Base-by-base conservation (phyloP, 2,888 invertebrate species). In the Chironomus tentans region DNA sequence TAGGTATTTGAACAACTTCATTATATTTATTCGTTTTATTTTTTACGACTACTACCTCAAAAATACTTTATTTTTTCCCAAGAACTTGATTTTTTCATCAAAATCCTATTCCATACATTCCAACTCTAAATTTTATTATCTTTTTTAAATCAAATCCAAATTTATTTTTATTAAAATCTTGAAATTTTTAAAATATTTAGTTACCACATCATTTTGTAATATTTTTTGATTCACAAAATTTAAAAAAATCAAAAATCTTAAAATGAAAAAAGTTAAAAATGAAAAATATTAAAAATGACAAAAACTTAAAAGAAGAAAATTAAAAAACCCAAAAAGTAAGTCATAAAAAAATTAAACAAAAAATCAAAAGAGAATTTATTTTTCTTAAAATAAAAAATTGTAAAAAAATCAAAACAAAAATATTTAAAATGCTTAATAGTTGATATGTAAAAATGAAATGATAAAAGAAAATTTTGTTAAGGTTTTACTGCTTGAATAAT, bases 401-500 rank as follows among this genome's bases (percentile, higher is more conserved):
- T 56, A 24, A 21, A 13, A n/a, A 48, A 21, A 12, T 68, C 5
- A 70, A 70, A 70, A 70, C n/a, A 69, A 69, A 28, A 62, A 69
- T 69, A 69, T 47, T 69, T 4, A 69, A 69, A 46, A 21, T 22
- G 12, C n/a, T 69, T 69, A 69, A 47, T 38, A 38, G 38, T 38
- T 7, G 38, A 38, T 38, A 38, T 38, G 38, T 72, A 62, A 72
- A 72, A 72, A 72, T 62, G 62, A 61, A 18, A 61, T 72, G 62
- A 72, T 46, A 24, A 56, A 70, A 56, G 13, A 61, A 72, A 72
- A 62, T 61, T 65, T 65, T 61, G 61, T 72, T 61, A 72, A 72
- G 72, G 72, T 72, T 72, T 72, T 72, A 72, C 72, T 72, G 72
- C 72, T 72, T 72, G 72, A 70, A 38, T 38, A 38, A 38, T 38